Evolutionary conservation across 2,113 vertebrate species (phyloP).

Genomic region (Calonectris borealis): DNA sequence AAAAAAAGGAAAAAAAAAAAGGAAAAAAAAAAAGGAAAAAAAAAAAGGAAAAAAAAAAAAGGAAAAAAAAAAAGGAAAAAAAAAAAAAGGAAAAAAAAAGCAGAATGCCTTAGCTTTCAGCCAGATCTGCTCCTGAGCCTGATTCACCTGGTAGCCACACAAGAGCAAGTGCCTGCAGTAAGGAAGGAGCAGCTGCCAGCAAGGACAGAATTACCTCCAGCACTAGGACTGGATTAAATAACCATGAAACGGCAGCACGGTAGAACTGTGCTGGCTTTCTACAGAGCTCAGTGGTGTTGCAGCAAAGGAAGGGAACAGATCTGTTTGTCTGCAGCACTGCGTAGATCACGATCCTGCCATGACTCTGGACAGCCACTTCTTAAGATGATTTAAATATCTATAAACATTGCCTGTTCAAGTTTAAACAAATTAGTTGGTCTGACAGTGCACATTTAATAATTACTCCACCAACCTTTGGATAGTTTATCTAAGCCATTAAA

Average conservation of each 20-base stretch:
- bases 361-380: not conserved
- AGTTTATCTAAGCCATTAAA: constrained; percentile 27
- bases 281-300: not conserved
- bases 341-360: not conserved
- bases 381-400: constrained; percentile 33
- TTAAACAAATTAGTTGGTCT: constrained; percentile 24
- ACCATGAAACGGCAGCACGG: not conserved
- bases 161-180: not conserved
- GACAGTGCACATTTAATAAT: constrained; percentile 21
- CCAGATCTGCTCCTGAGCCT: not conserved
- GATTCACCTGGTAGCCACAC: not conserved
- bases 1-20: not conserved
- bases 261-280: not conserved
- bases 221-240: not conserved
- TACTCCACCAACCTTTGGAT: not conserved
- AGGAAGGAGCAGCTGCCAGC: not conserved
- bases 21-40: not conserved
- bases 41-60: fast-evolving
- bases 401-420: not conserved
- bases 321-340: not conserved
- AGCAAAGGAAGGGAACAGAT: not conserved
- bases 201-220: constrained; percentile 1
- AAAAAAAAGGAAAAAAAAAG: not conserved
- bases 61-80: not conserved
- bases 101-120: not conserved